Base-by-base conservation (phyloP, 2,113 vertebrate genomes). In the Cyprinodon variegatus region DNA sequence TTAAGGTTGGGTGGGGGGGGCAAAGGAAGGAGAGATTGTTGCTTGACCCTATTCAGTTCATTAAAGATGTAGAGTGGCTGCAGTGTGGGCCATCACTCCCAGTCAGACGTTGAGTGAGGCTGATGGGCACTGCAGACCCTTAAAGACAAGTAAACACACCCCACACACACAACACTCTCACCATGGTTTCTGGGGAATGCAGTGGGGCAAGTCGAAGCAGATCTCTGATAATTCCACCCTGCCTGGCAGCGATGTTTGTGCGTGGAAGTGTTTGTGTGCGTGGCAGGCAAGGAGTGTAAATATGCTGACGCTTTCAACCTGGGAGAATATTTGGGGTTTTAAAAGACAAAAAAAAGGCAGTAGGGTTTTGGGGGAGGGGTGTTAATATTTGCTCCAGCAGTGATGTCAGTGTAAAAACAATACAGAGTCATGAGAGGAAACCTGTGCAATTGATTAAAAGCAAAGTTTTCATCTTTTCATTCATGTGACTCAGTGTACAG, bases 171-270 rank as follows among this genome's bases (percentile, higher is more conserved):
- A 74, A 74, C 20, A 3, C 78, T 87, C 74, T 57, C 29, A 4
- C 86, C 85, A 92, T 94, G 91, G 93, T 91, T 93, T 91, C 91
- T 77, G 78, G 90, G 90, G 90, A 93, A 93, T 93, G 91, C 86
- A 40, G 82, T 80, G 68, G 83, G 89, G 87, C 91, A 89, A 90
- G 92, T 91, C 86, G 81, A 87, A 93, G 85, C 92, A 90, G 78
- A 89, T 91, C 86, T 80, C 79, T 88, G 68, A 83, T 85, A 81
- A 90, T 90, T 88, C 88, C 86, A 83, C 81, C 84, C 83, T 92
- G 87, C 84, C 88, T 89, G 89, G 90, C 87, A 91, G 89, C 81
- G 4, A 84, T 76, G 59, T 72, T 36, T 77, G 39, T 85, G 53
- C 70, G 40, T 66, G 57, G 66, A 39, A 45, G 67, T 68, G 50